A percentile compares a stretch with the other conserved stretches of the same genome.
These are phyloP conservation scores for Euthynnus affinis DNA, from an alignment of 2,797 vertebrate genomes.

Conservation along the genomic window DNA sequence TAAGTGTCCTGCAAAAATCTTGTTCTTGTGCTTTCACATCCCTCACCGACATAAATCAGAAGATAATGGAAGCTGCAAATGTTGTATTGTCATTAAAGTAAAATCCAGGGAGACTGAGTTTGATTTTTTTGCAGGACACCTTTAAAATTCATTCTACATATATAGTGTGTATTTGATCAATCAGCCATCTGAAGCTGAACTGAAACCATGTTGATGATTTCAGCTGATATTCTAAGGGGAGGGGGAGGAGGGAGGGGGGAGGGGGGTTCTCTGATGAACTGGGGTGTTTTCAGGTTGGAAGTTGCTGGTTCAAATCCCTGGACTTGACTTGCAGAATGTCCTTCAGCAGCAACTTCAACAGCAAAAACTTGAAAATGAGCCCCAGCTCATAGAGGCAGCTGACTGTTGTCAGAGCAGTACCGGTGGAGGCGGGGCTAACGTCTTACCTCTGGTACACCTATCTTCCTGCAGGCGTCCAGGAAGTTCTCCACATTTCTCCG, in stretches of 20 bases:
- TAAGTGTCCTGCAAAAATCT: conserved; percentile 59
- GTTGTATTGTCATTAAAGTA: neutral
- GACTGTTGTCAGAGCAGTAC: neutral
- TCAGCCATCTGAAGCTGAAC: neutral
- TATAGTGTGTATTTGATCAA: neutral
- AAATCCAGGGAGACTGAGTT: neutral
- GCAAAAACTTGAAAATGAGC: conserved; percentile 23
- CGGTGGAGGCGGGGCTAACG: too few relatives aligned
- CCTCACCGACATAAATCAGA: neutral
- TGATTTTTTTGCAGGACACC: conserved; percentile 61
- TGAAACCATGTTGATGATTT: conserved; percentile 2
- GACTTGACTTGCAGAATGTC: too few relatives aligned
- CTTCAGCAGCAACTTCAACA: too few relatives aligned
- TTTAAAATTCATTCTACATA: conserved; percentile 1
- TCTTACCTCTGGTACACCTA: conserved; percentile 94
- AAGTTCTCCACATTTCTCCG: conserved; percentile 97
- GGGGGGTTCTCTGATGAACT: conserved; percentile 39
- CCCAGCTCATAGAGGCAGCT: conserved; percentile 43
- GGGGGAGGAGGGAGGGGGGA: neutral
- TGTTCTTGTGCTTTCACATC: neutral
- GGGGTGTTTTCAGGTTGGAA: conserved; percentile 49
- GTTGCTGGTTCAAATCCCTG: conserved; percentile 13
- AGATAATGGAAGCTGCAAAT: neutral
- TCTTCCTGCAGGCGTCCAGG: conserved; percentile 94
- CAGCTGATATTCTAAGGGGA: too few relatives aligned